These are phyloP conservation scores for Lipophrys pholis DNA, from an alignment of 2,113 vertebrate genomes.

Conservation along the genomic window DNA sequence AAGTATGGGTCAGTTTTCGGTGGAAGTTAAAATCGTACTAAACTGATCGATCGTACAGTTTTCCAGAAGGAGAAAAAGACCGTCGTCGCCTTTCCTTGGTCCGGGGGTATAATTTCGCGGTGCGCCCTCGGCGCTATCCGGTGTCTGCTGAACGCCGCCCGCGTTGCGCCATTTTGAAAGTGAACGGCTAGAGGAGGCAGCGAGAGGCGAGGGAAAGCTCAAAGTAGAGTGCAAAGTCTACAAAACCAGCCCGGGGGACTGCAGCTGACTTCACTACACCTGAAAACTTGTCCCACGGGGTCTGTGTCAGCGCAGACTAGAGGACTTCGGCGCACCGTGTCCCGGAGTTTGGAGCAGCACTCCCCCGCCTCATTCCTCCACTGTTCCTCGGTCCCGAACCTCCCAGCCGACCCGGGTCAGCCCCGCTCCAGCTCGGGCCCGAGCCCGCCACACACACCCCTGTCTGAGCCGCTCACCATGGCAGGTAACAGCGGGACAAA, in stretches of 20 bases:
- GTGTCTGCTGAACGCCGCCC: conserved; percentile 51
- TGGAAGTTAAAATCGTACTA: background rate
- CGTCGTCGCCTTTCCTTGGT: background rate
- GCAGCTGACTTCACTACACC: background rate
- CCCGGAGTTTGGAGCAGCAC: conserved; percentile 1
- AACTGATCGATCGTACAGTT: background rate
- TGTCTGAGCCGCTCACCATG: conserved; percentile 64
- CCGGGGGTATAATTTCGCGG: background rate
- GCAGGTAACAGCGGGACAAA: conserved; percentile 71
- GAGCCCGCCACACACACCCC: conserved; percentile 50
- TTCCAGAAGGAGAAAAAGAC: background rate
- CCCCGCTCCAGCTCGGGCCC: conserved; percentile 60
- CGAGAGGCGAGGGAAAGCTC: conserved; percentile 66
- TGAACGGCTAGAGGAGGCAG: conserved; percentile 66
- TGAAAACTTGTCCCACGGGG: background rate
- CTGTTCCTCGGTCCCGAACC: conserved; percentile 57
- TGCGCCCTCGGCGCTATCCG: conserved; percentile 12
- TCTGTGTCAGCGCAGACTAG: too few species aligned
- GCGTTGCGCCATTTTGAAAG: conserved; percentile 84
- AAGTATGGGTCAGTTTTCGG: background rate
- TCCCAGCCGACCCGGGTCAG: conserved; percentile 62
- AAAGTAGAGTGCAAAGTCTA: conserved; percentile 75
- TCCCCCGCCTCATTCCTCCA: conserved; percentile 35
- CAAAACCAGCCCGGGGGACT: conserved; percentile 1
- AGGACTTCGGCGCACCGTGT: background rate